phyloP scores from a whole-genome alignment of 1,140 invertebrate species.

The Melanaphis sacchari region DNA sequence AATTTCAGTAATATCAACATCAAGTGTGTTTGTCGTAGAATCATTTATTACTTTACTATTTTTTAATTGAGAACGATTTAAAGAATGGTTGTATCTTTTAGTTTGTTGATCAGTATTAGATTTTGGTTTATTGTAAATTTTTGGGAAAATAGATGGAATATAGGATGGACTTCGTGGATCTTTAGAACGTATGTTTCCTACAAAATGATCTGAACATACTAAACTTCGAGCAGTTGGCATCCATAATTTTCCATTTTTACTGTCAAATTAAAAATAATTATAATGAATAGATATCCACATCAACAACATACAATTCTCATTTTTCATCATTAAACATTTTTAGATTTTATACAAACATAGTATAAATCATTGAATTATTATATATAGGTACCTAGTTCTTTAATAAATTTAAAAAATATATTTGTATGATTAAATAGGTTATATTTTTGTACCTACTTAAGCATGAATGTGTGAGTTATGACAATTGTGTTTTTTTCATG shows the following conservation, averaged over 20 bases:
- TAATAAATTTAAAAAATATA: too few relatives aligned
- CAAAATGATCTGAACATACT: conserved; percentile 16
- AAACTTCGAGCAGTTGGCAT: not conserved
- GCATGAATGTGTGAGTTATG: not conserved
- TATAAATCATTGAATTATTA: too few relatives aligned
- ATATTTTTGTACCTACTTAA: not conserved
- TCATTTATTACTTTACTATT: not conserved
- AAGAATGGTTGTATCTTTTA: not conserved
- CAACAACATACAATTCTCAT: too few relatives aligned
- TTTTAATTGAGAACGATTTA: not conserved
- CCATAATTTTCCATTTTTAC: not conserved
- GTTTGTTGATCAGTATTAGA: not conserved
- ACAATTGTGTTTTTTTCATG: not conserved
- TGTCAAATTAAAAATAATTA: not conserved
- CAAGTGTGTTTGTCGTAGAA: not conserved
- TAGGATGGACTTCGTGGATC: not conserved
- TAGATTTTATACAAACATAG: too few relatives aligned
- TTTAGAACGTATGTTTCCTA: not conserved
- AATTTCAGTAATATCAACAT: not conserved
- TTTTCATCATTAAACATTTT: too few relatives aligned
- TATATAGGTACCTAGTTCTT: too few relatives aligned
- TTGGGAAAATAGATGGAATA: conserved; percentile 6
- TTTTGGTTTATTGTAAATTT: not conserved
- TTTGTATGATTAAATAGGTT: too few relatives aligned
- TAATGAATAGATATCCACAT: too few relatives aligned